A percentile compares a stretch with the other conserved stretches of the same genome.
Evolutionary conservation across 2,888 invertebrate species (phyloP).

Genomic region (Pomacea canaliculata): DNA sequence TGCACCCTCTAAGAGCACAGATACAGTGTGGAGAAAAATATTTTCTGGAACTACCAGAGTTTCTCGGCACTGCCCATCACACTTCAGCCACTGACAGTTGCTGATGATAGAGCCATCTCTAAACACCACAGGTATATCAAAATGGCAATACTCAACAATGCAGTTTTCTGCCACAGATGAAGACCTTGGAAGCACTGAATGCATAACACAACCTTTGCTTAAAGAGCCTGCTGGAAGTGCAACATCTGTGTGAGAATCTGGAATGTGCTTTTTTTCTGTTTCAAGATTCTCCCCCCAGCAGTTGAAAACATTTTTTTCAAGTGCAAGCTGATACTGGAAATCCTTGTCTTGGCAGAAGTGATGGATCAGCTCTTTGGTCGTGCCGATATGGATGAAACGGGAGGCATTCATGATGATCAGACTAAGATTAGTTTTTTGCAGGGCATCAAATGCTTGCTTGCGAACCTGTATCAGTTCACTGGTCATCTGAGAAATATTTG

Average conservation of each 20-base stretch:
- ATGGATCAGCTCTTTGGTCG: slow-evolving; percentile 66
- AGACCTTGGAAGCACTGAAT: slow-evolving; percentile 51
- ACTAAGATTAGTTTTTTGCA: slow-evolving; percentile 60
- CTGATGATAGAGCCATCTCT: slow-evolving; percentile 65
- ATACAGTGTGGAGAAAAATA: slow-evolving; percentile 64
- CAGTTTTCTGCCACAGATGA: slow-evolving; percentile 45
- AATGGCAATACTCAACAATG: slow-evolving; percentile 69
- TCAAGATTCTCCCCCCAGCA: slow-evolving; percentile 34
- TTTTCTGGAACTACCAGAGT: slow-evolving; percentile 47
- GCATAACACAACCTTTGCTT: slow-evolving; percentile 62
- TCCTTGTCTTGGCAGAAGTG: slow-evolving; percentile 57
- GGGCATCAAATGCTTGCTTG: slow-evolving; percentile 56
- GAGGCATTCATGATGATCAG: slow-evolving; percentile 68
- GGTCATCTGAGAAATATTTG: slow-evolving; percentile 58
- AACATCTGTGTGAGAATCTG: background rate
- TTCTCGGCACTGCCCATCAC: background rate
- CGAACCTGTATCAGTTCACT: slow-evolving; percentile 55
- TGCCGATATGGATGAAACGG: slow-evolving; percentile 71
- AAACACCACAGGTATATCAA: slow-evolving; percentile 58
- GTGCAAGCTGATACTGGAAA: slow-evolving; percentile 52
- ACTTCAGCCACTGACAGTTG: slow-evolving; percentile 58
- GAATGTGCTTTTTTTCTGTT: background rate
- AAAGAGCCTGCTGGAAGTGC: background rate
- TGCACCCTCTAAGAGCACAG: slow-evolving; percentile 41
- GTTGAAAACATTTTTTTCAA: slow-evolving; percentile 57